These are phyloP conservation scores for Aphidius ervi DNA, from an alignment of 1,140 invertebrate genomes.

Conservation along the genomic window DNA sequence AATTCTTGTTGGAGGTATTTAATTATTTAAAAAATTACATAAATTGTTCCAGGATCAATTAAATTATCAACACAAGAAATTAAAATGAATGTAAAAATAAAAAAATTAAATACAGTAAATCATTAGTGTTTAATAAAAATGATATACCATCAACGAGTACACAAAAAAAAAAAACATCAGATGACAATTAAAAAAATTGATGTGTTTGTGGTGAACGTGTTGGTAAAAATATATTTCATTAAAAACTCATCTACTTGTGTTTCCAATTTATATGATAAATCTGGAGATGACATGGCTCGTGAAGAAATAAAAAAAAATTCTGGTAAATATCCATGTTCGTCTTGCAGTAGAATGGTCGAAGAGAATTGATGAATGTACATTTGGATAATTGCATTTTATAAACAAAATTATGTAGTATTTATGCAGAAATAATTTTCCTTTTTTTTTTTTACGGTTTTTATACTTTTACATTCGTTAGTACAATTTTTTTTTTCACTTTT, in stretches of 20 bases:
- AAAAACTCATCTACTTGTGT: slow-evolving; percentile 63
- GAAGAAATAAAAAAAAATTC: slow-evolving; percentile 31
- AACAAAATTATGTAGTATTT: neutral
- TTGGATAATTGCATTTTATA: slow-evolving; percentile 40
- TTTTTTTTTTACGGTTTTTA: no score
- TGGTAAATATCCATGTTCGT: slow-evolving; percentile 41
- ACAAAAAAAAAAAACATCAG: slow-evolving; percentile 28
- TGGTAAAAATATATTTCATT: slow-evolving; percentile 46
- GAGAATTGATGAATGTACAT: slow-evolving; percentile 45
- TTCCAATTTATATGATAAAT: slow-evolving; percentile 52
- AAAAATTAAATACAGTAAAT: no score
- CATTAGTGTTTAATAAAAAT: no score
- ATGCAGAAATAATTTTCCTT: neutral
- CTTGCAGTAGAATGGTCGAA: slow-evolving; percentile 40
- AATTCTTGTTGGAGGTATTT: no score
- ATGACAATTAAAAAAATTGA: slow-evolving; percentile 54
- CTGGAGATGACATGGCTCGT: slow-evolving; percentile 38
- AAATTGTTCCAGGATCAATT: no score
- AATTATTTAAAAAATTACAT: no score
- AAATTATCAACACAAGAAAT: no score
- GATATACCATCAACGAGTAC: slow-evolving; percentile 31
- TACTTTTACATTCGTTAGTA: no score
- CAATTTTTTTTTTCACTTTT: no score
- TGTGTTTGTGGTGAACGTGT: slow-evolving; percentile 60
- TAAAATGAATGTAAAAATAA: no score